Evolutionary conservation across 2,797 vertebrate species (phyloP).

Genomic region (Leptoclinus maculatus): DNA sequence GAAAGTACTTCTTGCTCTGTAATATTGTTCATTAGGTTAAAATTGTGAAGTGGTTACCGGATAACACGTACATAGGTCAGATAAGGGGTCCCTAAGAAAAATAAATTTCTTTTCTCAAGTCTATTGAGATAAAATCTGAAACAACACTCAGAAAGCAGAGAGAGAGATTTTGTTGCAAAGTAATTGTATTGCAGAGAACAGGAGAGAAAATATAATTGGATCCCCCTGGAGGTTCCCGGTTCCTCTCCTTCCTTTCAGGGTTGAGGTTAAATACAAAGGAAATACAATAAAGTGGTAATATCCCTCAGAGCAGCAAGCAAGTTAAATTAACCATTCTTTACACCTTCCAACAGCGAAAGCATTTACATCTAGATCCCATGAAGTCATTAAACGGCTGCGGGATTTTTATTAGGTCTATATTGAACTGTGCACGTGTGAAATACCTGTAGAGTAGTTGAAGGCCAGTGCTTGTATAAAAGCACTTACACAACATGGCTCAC

Average conservation of each 20-base stretch:
- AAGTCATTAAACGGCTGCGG: constrained; percentile 52
- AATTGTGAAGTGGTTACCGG: constrained; percentile 20
- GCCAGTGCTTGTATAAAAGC: constrained; percentile 14
- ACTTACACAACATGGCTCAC: background rate
- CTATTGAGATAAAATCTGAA: constrained; percentile 38
- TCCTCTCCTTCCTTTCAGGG: constrained; percentile 60
- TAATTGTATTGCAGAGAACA: constrained; percentile 59
- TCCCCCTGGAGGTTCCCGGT: constrained; percentile 57
- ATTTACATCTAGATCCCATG: constrained; percentile 18
- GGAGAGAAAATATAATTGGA: constrained; percentile 63
- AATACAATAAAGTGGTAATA: constrained; percentile 70
- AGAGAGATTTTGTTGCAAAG: constrained; percentile 45
- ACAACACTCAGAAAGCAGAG: constrained; percentile 33
- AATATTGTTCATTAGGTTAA: constrained; percentile 7
- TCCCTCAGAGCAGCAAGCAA: constrained; percentile 47
- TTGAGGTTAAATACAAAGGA: constrained; percentile 73
- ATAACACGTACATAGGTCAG: constrained; percentile 15
- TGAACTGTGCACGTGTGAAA: constrained; percentile 49
- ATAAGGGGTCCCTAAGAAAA: constrained; percentile 20
- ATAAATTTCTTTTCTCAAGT: constrained; percentile 13
- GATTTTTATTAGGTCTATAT: constrained; percentile 51
- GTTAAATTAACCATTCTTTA: constrained; percentile 61
- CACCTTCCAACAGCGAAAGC: constrained; percentile 35
- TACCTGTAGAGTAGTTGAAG: constrained; percentile 18
- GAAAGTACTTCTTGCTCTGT: background rate